A percentile compares a stretch with the other conserved stretches of the same genome.
phyloP scores from a whole-genome alignment of 2,888 invertebrate genomes.

The Nebria salina region DNA sequence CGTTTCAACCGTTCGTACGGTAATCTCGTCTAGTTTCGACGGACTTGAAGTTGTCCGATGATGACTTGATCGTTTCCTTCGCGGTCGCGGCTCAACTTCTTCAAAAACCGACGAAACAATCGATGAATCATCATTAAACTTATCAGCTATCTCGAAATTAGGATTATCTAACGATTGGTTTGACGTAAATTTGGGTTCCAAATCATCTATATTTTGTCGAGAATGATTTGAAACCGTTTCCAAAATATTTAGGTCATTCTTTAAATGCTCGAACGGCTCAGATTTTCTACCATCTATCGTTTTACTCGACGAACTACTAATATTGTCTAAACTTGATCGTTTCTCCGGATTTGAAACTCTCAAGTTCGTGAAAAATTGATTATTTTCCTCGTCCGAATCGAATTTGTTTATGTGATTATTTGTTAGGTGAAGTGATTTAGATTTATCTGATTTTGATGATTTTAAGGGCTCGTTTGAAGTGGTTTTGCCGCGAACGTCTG shows the following conservation, averaged over 20 bases:
- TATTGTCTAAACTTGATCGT: background rate
- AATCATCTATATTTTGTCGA: background rate
- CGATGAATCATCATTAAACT: slow-evolving; percentile 57
- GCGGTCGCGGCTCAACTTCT: slow-evolving; percentile 60
- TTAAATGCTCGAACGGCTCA: background rate
- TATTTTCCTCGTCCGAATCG: background rate
- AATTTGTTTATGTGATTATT: background rate
- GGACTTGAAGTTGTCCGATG: slow-evolving; percentile 84
- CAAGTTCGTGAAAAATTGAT: background rate
- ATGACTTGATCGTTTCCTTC: slow-evolving; percentile 64
- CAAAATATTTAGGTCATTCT: background rate
- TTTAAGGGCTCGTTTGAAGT: background rate
- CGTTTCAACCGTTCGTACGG: slow-evolving; percentile 50
- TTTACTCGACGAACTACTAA: background rate
- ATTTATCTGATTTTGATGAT: background rate
- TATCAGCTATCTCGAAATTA: slow-evolving; percentile 54
- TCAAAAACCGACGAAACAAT: slow-evolving; percentile 55
- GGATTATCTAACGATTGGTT: slow-evolving; percentile 68
- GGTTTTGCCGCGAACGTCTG: background rate
- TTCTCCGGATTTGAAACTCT: background rate
- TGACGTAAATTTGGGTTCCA: slow-evolving; percentile 55
- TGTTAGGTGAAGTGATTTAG: background rate
- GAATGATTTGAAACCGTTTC: background rate
- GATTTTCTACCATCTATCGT: background rate
- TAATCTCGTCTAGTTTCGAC: slow-evolving; percentile 75